phyloP scores from a whole-genome alignment of 2,797 vertebrate genomes.

The Etheostoma perlongum region DNA sequence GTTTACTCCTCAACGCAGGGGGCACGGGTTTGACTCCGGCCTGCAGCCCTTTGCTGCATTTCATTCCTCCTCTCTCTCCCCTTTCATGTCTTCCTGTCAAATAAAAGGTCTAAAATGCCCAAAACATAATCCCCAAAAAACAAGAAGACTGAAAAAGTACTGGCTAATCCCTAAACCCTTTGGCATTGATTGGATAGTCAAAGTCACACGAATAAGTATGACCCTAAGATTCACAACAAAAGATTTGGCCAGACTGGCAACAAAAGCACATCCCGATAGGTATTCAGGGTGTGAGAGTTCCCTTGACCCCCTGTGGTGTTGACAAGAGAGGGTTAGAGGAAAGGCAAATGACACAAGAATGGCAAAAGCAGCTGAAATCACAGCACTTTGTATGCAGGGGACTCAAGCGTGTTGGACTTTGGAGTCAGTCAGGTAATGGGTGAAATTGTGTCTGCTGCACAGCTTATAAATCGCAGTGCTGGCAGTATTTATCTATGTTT shows the following conservation, averaged over 20 bases:
- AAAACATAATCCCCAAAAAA: too few relatives aligned
- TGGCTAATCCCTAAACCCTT: background rate
- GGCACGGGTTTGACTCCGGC: too few relatives aligned
- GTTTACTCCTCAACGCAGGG: too few relatives aligned
- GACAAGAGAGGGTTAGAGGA: constrained; percentile 30
- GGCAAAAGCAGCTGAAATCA: constrained; percentile 51
- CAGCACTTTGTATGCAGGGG: constrained; percentile 72
- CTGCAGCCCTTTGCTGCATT: too few relatives aligned
- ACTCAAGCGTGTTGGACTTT: constrained; percentile 68
- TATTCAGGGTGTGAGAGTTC: constrained; percentile 32
- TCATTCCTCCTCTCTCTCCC: too few relatives aligned
- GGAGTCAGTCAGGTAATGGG: constrained; percentile 77
- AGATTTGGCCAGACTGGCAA: background rate
- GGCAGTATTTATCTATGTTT: constrained; percentile 84
- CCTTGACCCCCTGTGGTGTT: constrained; percentile 23
- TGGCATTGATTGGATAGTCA: constrained; percentile 24
- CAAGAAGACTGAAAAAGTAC: background rate
- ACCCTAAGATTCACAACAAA: constrained; percentile 17
- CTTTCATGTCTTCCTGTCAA: too few relatives aligned
- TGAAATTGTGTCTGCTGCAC: constrained; percentile 76
- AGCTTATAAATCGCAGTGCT: constrained; percentile 80
- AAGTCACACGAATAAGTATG: constrained; percentile 22
- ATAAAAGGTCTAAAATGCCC: too few relatives aligned
- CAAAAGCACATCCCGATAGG: constrained; percentile 12
- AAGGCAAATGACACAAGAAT: constrained; percentile 39